Percentiles rank a stretch among this genome's conserved stretches.
Conservation (phyloP, 1,140 invertebrate genomes). For the Kradibia gibbosae region DNA sequence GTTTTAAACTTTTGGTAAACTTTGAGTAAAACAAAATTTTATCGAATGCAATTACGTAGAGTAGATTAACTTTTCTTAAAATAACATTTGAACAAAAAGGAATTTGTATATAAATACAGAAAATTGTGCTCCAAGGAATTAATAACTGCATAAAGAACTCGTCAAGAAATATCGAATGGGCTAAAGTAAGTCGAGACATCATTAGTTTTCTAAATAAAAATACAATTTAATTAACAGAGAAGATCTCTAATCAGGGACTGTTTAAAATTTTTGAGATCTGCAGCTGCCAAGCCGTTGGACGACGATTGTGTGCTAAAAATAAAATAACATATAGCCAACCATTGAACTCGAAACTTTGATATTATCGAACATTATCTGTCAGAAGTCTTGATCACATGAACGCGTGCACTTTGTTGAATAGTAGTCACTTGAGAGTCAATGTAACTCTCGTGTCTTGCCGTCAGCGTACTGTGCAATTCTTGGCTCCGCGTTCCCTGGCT, state of each 20-base stretch:
- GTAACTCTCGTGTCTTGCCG: constrained; percentile 1
- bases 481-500: constrained; percentile 19
- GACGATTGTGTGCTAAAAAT: not conserved
- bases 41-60: not conserved
- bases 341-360: not conserved
- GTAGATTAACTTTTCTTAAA: not conserved
- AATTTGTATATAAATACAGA: not conserved
- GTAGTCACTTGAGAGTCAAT: not conserved
- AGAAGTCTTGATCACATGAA: not conserved
- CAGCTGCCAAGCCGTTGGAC: not conserved
- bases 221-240: not conserved
- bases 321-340: not conserved
- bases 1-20: not conserved
- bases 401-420: constrained; percentile 26
- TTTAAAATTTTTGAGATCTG: too few species aligned
- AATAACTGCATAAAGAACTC: not conserved
- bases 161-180: not conserved
- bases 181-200: too few species aligned
- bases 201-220: not conserved
- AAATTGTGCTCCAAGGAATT: not conserved
- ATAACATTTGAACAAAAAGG: not conserved
- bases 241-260: not conserved
- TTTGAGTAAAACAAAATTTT: not conserved
- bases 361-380: constrained; percentile 16
- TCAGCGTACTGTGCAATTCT: constrained; percentile 10